phyloP scores from a whole-genome alignment of 1,140 invertebrate species.

The Reticulitermes speratus region DNA sequence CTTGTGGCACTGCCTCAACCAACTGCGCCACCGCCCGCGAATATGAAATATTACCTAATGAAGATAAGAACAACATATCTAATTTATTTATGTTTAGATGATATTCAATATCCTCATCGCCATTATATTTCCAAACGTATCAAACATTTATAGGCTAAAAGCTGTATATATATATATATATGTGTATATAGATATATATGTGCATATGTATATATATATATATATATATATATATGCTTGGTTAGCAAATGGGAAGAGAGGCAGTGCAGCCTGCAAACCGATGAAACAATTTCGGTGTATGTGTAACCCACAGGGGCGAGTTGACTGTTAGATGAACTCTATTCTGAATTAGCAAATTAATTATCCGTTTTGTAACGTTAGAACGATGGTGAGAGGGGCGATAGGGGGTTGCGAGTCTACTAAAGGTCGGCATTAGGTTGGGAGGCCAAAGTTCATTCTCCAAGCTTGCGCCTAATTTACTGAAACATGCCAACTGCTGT shows the following conservation, averaged over 20 bases:
- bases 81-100: too few relatives aligned
- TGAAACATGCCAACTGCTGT: conserved; percentile 4
- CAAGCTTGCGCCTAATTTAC: not conserved
- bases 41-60: too few relatives aligned
- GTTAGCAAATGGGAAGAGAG: not conserved
- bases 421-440: not conserved
- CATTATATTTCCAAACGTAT: not conserved
- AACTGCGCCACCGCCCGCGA: too few relatives aligned
- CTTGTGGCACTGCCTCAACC: too few relatives aligned
- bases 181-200: not conserved
- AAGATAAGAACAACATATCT: too few relatives aligned
- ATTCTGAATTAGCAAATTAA: conserved; percentile 19
- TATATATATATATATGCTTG: not conserved
- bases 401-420: not conserved
- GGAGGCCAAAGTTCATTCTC: not conserved
- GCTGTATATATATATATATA: not conserved
- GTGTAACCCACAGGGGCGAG: not conserved
- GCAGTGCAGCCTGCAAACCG: not conserved
- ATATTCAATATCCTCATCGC: not conserved
- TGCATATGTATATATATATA: not conserved
- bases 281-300: conserved; percentile 11
- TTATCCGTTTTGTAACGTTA: not conserved
- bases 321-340: not conserved
- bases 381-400: not conserved
- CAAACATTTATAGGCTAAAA: too few relatives aligned